phyloP scores from a whole-genome alignment of 2,113 vertebrate genomes.

The Oxyura jamaicensis region DNA sequence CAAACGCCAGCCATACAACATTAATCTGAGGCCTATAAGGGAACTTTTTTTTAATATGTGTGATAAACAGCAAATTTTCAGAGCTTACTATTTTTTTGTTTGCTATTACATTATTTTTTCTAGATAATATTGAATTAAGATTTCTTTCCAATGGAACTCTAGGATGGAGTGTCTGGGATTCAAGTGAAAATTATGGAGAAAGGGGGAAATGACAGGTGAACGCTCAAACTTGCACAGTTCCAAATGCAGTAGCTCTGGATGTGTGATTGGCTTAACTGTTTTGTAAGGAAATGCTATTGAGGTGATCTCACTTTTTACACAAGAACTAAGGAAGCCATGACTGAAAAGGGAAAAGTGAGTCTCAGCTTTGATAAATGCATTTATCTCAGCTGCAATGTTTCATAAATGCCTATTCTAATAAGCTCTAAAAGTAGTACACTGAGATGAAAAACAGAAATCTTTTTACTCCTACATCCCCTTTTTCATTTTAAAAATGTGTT shows the following conservation, averaged over 20 bases:
- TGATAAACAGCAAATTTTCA: background rate
- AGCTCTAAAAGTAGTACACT: background rate
- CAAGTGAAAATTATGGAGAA: background rate
- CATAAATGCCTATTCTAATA: background rate
- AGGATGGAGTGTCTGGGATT: background rate
- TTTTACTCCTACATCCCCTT: background rate
- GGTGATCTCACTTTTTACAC: background rate
- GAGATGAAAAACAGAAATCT: background rate
- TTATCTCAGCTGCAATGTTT: background rate
- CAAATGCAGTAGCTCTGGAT: background rate
- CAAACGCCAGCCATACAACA: background rate
- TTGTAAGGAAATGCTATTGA: background rate
- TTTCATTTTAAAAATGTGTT: background rate
- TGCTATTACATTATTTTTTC: background rate
- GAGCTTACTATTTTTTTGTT: background rate
- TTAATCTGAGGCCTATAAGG: background rate
- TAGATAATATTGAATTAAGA: background rate
- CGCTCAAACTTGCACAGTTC: background rate
- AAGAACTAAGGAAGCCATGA: background rate
- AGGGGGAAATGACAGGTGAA: background rate
- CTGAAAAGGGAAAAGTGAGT: background rate
- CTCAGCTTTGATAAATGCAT: background rate
- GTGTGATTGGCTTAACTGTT: background rate
- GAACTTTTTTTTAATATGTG: background rate
- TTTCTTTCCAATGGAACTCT: background rate